A percentile compares a stretch with the other conserved stretches of the same genome.
Evolutionary conservation across 2,113 vertebrate species (phyloP).

Genomic region (Corvus moneduloides): DNA sequence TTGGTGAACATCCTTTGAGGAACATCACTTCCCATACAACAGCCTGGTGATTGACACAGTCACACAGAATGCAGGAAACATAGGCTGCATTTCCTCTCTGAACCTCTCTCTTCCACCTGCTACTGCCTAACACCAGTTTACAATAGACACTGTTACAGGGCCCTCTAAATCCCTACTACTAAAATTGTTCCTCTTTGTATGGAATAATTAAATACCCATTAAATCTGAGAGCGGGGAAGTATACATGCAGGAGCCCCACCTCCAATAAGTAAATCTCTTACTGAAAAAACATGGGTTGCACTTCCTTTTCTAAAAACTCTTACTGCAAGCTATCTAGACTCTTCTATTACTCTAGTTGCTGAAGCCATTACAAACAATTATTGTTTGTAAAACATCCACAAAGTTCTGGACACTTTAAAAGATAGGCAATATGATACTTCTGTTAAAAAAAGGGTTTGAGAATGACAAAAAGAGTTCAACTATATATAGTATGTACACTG

Average conservation of each 20-base stretch:
- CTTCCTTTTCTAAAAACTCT: not conserved
- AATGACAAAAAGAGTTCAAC: not conserved
- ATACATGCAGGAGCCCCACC: not conserved
- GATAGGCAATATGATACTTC: not conserved
- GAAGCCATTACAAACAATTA: not conserved
- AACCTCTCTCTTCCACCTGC: not conserved
- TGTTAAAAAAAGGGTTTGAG: not conserved
- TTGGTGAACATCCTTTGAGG: not conserved
- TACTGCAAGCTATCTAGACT: not conserved
- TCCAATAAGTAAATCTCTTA: not conserved
- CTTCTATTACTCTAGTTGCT: not conserved
- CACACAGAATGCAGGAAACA: not conserved
- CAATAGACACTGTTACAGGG: fast-evolving
- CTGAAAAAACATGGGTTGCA: not conserved
- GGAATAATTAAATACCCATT: not conserved
- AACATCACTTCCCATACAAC: not conserved
- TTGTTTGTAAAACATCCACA: not conserved
- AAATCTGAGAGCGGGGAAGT: not conserved
- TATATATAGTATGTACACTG: not conserved
- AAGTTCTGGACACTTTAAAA: not conserved
- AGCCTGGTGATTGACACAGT: not conserved
- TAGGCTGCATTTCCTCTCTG: not conserved
- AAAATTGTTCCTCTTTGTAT: not conserved
- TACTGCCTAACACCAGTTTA: not conserved
- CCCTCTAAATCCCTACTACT: not conserved